A percentile compares a stretch with the other conserved stretches of the same genome.
These are phyloP conservation scores for Siderastrea siderea DNA, from an alignment of 92 coral and sea anemone genomes.

Conservation along the genomic window DNA sequence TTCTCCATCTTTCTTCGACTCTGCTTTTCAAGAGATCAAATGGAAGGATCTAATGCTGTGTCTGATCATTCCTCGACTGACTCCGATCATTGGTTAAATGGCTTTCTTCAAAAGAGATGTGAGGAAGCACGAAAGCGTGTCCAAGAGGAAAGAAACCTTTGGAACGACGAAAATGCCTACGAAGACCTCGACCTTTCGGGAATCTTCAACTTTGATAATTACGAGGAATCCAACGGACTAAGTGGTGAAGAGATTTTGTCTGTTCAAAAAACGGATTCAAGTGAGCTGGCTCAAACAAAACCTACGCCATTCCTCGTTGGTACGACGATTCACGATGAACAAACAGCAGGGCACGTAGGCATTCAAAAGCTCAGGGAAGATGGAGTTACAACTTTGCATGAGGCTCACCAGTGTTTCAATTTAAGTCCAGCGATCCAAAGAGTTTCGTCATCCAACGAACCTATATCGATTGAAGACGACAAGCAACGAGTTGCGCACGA, in stretches of 20 bases:
- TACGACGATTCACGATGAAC: not conserved
- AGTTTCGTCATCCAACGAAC: not conserved
- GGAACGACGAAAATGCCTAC: not conserved
- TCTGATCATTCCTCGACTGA: not conserved
- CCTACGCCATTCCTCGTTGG: not conserved
- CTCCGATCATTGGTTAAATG: conserved; percentile 45
- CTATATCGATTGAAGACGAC: conserved; percentile 1
- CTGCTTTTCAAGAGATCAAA: not conserved
- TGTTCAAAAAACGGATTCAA: not conserved
- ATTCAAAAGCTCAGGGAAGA: not conserved
- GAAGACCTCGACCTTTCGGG: conserved; percentile 31
- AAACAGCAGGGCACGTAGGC: not conserved
- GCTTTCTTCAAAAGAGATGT: conserved; percentile 34
- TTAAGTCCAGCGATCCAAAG: not conserved
- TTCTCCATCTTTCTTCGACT: not conserved
- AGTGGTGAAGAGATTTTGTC: conserved; percentile 10
- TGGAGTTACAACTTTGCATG: not conserved
- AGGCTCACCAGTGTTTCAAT: conserved; percentile 2
- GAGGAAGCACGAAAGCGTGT: conserved; percentile 47
- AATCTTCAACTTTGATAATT: conserved; percentile 27
- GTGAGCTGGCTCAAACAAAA: not conserved
- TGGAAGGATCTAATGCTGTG: conserved; percentile 9
- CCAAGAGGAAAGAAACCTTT: conserved; percentile 28
- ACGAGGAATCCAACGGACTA: not conserved
- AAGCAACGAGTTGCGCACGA: conserved; percentile 6